These are phyloP conservation scores for Picus viridis DNA, from an alignment of 2,797 vertebrate species.

Conservation along the genomic window DNA sequence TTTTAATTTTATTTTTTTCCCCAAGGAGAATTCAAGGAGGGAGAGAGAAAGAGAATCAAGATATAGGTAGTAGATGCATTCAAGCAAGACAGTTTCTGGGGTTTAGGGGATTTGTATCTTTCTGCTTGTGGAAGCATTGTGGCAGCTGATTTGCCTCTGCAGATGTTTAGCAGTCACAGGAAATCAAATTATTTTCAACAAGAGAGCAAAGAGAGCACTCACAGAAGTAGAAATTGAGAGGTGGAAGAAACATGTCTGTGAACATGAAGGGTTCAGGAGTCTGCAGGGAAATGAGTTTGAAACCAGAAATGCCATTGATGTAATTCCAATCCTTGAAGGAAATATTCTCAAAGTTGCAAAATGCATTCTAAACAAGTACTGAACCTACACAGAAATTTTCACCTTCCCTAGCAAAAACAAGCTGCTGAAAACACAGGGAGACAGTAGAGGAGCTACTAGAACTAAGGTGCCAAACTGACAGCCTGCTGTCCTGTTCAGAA, in stretches of 20 bases:
- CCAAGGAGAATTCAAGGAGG: slow-evolving; percentile 44
- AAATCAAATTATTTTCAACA: slow-evolving; percentile 31
- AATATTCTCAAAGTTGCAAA: not conserved
- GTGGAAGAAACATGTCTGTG: not conserved
- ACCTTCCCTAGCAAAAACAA: not conserved
- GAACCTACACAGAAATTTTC: not conserved
- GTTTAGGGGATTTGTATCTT: slow-evolving; percentile 19
- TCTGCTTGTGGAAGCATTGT: slow-evolving; percentile 20
- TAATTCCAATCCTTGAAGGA: not conserved
- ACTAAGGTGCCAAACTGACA: not conserved
- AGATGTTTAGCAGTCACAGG: slow-evolving; percentile 40
- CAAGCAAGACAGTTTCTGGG: not conserved
- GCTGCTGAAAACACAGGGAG: not conserved
- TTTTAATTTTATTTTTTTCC: too few species aligned
- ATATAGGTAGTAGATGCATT: not conserved
- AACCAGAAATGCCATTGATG: slow-evolving; percentile 15
- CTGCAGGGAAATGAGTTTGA: not conserved
- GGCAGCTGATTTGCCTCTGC: slow-evolving; percentile 32
- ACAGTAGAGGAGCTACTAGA: not conserved
- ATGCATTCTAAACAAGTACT: not conserved
- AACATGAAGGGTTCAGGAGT: not conserved
- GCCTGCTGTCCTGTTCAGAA: not conserved
- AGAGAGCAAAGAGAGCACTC: not conserved
- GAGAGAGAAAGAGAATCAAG: not conserved
- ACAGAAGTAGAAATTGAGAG: not conserved